Percentiles rank a stretch among this genome's conserved stretches.
phyloP scores from a whole-genome alignment of 2,113 vertebrate genomes.

The Nesoenas mayeri region DNA sequence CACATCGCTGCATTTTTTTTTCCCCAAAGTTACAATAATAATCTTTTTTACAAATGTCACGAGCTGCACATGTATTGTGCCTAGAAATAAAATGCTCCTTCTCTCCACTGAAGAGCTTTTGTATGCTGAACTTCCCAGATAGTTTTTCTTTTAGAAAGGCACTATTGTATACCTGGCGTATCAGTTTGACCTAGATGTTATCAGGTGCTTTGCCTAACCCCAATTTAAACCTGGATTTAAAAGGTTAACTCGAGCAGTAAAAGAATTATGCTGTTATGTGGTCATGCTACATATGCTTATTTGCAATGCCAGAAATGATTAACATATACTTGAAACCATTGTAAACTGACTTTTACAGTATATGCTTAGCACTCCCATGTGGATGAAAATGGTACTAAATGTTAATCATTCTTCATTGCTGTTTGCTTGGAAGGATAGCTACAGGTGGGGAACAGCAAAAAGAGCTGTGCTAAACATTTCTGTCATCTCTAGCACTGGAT shows the following conservation, averaged over 20 bases:
- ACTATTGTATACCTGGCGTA: neutral
- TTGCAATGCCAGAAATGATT: neutral
- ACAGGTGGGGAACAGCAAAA: neutral
- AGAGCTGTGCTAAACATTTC: neutral
- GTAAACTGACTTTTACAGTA: neutral
- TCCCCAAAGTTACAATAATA: neutral
- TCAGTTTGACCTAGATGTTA: neutral
- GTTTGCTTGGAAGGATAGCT: neutral
- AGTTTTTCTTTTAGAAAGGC: no score
- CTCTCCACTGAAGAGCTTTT: neutral
- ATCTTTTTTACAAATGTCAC: neutral
- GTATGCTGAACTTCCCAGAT: neutral
- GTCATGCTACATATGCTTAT: neutral
- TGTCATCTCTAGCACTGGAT: neutral
- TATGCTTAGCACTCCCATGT: slow-evolving; percentile 14
- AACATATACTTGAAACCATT: neutral
- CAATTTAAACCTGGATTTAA: neutral
- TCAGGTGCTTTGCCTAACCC: neutral
- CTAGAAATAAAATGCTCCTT: neutral
- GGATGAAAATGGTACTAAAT: neutral
- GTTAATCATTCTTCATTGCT: neutral
- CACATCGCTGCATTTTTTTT: neutral
- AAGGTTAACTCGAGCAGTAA: neutral
- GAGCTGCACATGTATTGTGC: neutral
- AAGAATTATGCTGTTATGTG: neutral